These are phyloP conservation scores for Pygoscelis antarcticus DNA, from an alignment of 2,113 vertebrate species.

Conservation along the genomic window DNA sequence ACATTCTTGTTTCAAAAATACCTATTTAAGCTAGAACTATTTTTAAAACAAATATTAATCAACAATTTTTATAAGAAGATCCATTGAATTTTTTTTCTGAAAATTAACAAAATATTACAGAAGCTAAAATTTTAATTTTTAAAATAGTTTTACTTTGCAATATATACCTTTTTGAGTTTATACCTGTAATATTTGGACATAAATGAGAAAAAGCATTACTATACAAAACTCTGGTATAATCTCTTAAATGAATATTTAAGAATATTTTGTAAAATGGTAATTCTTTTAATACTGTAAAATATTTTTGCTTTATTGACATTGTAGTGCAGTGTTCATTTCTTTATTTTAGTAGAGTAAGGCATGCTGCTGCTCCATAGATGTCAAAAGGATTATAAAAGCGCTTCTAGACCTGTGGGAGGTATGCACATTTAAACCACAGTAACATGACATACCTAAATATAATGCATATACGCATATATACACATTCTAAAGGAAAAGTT, in stretches of 20 bases:
- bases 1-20: background rate
- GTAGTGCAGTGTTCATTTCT: background rate
- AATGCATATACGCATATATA: background rate
- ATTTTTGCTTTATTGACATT: background rate
- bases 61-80: background rate
- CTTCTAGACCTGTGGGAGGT: background rate
- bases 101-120: background rate
- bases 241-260: background rate
- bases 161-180: background rate
- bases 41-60: background rate
- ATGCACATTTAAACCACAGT: background rate
- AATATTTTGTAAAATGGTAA: background rate
- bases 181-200: background rate
- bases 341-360: background rate
- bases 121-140: background rate
- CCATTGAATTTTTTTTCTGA: background rate
- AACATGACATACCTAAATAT: background rate
- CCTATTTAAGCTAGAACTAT: background rate
- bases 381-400: background rate
- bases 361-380: background rate
- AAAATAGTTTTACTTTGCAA: background rate
- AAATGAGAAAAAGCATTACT: background rate
- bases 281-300: background rate
- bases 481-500: background rate
- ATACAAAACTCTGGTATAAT: background rate